Evolutionary conservation across 2,888 invertebrate genomes (phyloP), one percentile per base, ranked within the genome.

Genomic region (Blastobasis lacticolella): DNA sequence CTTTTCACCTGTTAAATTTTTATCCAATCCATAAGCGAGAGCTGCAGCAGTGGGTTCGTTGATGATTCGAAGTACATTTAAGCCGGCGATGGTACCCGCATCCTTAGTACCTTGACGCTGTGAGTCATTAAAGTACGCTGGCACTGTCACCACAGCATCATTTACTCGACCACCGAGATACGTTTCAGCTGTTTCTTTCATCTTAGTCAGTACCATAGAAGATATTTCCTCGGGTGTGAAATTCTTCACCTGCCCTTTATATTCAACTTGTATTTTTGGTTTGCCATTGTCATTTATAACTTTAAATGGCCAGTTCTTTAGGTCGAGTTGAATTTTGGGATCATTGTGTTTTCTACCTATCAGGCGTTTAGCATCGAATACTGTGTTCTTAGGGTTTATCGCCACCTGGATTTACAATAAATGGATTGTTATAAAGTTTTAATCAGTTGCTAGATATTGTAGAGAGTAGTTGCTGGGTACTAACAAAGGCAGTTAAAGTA

Each of bases 41-140:
- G 95, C 95, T 23, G 95, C 96, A 0, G 95, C 95, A 4, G 96
- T 97, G 6, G 97, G 97, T 75, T 97, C 96, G 73, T 96, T 96
- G 62, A 96, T 95, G 56, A 97, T 97, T 64, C 97, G 90, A 44
- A 97, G 86, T 3, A 97, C 96, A 77, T 96, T 96, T 37, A 97
- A 76, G 0, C 94, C 96, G 36, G 97, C 93, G 68, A 94, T 94
- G 4, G 89, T 89, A 1, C 97, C 97, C 8, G 97, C 96, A 79
- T 97, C 97, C 81, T 97, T 97, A 6, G 96, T 96, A 8, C 94
- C 94, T 74, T 94, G 94, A 8, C 95, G 89, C 74, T 94, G 94
- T 4, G 94, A 93, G 66, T 94, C 94, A 69, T 94, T 94, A 71
- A 94, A 95, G 71, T 95, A 95, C 5, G 95, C 95, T 5, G 95